Conservation (phyloP, 2,888 invertebrate species). For the Candidula unifasciata region DNA sequence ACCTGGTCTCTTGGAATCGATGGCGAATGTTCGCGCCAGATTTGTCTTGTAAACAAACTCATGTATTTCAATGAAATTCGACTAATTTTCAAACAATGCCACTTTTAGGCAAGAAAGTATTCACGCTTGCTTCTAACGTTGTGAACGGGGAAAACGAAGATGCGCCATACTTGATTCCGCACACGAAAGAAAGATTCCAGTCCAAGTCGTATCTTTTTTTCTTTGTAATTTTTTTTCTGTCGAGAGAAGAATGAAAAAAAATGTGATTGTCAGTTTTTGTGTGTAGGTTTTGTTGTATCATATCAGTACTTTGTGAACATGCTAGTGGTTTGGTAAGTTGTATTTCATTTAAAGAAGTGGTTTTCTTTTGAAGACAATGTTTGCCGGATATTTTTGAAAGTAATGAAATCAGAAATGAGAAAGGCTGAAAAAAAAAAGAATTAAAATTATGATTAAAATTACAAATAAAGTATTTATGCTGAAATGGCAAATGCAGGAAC, state of each 20-base stretch:
- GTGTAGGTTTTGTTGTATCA: too few relatives aligned
- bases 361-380: too few relatives aligned
- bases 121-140: conserved; percentile 65
- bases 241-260: neutral
- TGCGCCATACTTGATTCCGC: conserved; percentile 70
- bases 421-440: too few relatives aligned
- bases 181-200: conserved; percentile 76
- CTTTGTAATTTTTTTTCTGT: neutral
- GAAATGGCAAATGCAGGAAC: too few relatives aligned
- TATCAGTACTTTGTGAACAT: too few relatives aligned
- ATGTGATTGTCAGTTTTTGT: neutral
- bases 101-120: conserved; percentile 73
- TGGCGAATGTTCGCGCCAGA: conserved; percentile 72
- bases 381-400: too few relatives aligned
- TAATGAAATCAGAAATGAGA: too few relatives aligned
- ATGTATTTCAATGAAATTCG: conserved; percentile 57
- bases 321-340: too few relatives aligned
- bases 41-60: conserved; percentile 71
- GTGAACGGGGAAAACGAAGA: conserved; percentile 65
- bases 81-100: conserved; percentile 70
- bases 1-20: conserved; percentile 7
- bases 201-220: conserved; percentile 75
- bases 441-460: too few relatives aligned
- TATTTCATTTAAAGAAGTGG: too few relatives aligned
- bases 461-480: too few relatives aligned